Base-by-base conservation (phyloP, 2,797 vertebrate species). In the Neosalanx taihuensis region DNA sequence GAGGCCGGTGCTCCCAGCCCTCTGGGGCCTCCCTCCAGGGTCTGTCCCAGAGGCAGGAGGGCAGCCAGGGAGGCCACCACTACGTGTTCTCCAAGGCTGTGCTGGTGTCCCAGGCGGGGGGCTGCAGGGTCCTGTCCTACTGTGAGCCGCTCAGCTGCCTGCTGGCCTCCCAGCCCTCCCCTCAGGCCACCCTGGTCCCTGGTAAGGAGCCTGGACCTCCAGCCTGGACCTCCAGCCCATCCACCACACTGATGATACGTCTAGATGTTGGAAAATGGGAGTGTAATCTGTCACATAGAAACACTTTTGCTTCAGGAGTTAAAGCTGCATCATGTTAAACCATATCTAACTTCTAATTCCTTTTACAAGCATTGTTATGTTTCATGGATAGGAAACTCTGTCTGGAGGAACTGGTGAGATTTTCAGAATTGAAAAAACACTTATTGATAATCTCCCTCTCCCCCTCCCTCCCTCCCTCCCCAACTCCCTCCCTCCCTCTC, bases 151-250 rank as follows among this genome's bases (percentile, higher is more conserved):
- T 98, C 76, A 91, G 93, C 78, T 97, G 97, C 80, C 91, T 99
- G 0, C 92, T 97, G 81, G 93, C 95, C 2, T 98, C 97, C 0
- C 97, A 98, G 81, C 94, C 95, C 1, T 98, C 97, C 33, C 94
- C 96, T 7, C 94, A 97, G 56, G 78, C 93, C 56, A 92, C 94
- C 0, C 90, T 98, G 63, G 78, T 98, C 63, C 97, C 96, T 9
- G 97, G 97, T 97, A 86, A 93, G 79, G 23, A 26, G 23, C 23
- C 23, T 26, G 23, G 23, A 26, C 23, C 23, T 26, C 23, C 69
- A 0, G 64, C 2, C 31, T 6, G 29, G 15, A 35, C 18, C 12
- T 56, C 1, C 18, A 57, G 13, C 17, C 20, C 10, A 67, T 37
- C 2, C 2, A 13, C 35, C 35, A 37, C 7, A 37, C 41, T 46